Base-by-base conservation (phyloP, 2,113 vertebrate species). In the Odocoileus hemionus region DNA sequence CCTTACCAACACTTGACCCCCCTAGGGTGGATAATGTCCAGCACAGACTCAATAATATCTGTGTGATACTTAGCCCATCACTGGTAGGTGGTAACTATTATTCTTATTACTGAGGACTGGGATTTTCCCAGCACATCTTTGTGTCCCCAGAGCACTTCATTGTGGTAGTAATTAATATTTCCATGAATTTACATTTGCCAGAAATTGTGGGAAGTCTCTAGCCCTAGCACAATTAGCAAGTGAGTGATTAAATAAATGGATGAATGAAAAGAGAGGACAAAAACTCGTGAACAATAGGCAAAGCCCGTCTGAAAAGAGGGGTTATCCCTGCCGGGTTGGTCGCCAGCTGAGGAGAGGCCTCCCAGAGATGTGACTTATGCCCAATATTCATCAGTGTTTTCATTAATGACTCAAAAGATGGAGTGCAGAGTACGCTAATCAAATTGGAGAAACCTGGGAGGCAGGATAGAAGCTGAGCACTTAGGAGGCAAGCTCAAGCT, bases 371-470 rank as follows among this genome's bases (percentile, higher is more conserved):
- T 26, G 1, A 82, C 92, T 86, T 16, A 67, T 11, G n/a, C 91
- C 25, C 6, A 54, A 90, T 54, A 28, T 19, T 96, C 95, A 82
- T 23, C 89, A 7, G 4, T 92, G 52, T 97, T 98, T 98, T 96
- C 96, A 94, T 97, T 92, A 94, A 91, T 61, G 86, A 93, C 87
- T 95, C 7, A 1, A 95, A 70, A 91, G 94, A 80, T 10, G 47
- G 94, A 95, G 95, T 26, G 64, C 89, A 87, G 94, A 90, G 90
- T 30, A 7, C n/a, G 57, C 80, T 98, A 97, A 98, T 96, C 89
- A 96, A 89, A 98, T 84, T 80, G 61, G 55, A 58, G 89, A 74
- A 91, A 95, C 89, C 91, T 78, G 83, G 13, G 39, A 96, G 96
- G 70, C 36, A 3, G 45, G 88, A 43, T 28, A 33, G 97, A 95